phyloP scores from a whole-genome alignment of 2,888 invertebrate genomes.

The Exephanes ischioxanthus region DNA sequence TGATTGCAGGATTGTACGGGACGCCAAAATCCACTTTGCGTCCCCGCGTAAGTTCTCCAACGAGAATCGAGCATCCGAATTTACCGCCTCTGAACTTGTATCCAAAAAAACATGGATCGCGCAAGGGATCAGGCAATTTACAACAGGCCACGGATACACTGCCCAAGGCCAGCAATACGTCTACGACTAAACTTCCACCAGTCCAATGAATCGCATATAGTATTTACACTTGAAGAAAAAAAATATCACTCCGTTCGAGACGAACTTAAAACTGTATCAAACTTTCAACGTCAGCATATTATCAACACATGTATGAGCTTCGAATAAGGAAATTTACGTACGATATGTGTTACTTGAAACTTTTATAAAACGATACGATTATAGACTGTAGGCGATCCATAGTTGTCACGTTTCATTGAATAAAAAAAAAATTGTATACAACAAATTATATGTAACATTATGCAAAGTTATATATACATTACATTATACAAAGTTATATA shows the following conservation, averaged over 20 bases:
- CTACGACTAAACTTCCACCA: slow-evolving; percentile 79
- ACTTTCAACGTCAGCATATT: slow-evolving; percentile 18
- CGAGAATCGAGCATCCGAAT: slow-evolving; percentile 93
- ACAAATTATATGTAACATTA: neutral
- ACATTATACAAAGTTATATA: too few species aligned
- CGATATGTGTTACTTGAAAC: slow-evolving; percentile 40
- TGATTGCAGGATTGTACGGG: slow-evolving; percentile 74
- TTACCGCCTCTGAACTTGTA: slow-evolving; percentile 91
- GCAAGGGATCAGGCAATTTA: slow-evolving; percentile 78
- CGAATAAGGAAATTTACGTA: slow-evolving; percentile 37
- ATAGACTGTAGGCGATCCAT: slow-evolving; percentile 53
- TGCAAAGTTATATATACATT: too few species aligned
- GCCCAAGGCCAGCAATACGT: slow-evolving; percentile 77
- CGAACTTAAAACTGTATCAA: neutral
- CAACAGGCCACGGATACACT: slow-evolving; percentile 79
- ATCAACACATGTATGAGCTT: slow-evolving; percentile 38
- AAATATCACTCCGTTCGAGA: slow-evolving; percentile 14
- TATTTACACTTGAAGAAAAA: slow-evolving; percentile 31
- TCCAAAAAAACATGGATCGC: slow-evolving; percentile 84
- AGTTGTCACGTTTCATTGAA: slow-evolving; percentile 55
- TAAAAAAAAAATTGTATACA: slow-evolving; percentile 43
- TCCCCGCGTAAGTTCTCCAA: slow-evolving; percentile 92
- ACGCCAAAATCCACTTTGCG: slow-evolving; percentile 84
- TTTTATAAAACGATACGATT: slow-evolving; percentile 58
- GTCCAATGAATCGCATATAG: slow-evolving; percentile 39